Conservation (phyloP, 2,888 invertebrate species). For the Liopterus haemorrhoidalis region DNA sequence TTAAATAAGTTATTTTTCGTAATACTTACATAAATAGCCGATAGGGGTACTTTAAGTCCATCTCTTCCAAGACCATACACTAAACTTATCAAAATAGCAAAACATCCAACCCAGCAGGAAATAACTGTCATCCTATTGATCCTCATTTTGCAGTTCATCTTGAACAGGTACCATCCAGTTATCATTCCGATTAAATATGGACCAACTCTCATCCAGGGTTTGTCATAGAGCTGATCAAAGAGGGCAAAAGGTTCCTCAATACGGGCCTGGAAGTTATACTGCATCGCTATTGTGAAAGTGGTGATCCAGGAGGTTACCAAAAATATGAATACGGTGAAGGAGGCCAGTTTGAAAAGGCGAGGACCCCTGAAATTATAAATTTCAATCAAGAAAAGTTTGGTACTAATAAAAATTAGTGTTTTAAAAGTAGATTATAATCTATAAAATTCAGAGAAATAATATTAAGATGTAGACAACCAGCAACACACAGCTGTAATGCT, state of each 20-base stretch:
- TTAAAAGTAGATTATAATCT: no score
- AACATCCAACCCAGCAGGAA: constrained; percentile 55
- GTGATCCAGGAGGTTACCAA: constrained; percentile 69
- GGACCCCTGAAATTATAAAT: constrained; percentile 36
- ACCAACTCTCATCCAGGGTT: constrained; percentile 77
- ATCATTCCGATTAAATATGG: constrained; percentile 75
- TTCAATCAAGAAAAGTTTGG: no score
- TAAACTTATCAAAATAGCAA: constrained; percentile 55
- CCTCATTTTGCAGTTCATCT: constrained; percentile 58
- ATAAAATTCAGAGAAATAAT: no score
- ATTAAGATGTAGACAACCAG: no score
- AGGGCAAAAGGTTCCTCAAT: constrained; percentile 77
- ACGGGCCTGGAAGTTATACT: constrained; percentile 65
- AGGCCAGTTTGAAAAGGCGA: constrained; percentile 61
- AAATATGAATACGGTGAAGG: constrained; percentile 52
- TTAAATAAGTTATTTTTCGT: no score
- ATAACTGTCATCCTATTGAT: constrained; percentile 53
- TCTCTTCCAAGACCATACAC: constrained; percentile 66
- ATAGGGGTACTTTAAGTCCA: constrained; percentile 58
- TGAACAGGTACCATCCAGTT: constrained; percentile 66
- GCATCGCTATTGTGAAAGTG: constrained; percentile 68
- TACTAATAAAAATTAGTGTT: no score
- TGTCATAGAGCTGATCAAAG: constrained; percentile 76
- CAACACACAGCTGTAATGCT: no score
- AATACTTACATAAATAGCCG: constrained; percentile 71